These are phyloP conservation scores for Agelastica alni DNA, from an alignment of 2,888 invertebrate genomes.

Conservation along the genomic window DNA sequence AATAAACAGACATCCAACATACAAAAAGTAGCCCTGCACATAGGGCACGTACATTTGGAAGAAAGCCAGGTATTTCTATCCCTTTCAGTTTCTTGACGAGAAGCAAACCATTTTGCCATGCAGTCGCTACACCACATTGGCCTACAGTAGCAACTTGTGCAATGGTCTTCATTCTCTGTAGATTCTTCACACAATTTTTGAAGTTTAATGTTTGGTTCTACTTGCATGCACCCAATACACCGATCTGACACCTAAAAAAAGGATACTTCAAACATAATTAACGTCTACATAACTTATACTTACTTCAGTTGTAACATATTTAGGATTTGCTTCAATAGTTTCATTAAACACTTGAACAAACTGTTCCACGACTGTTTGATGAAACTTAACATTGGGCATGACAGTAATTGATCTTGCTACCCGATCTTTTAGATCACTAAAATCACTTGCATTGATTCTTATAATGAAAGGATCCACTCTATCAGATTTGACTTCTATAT, in stretches of 20 bases:
- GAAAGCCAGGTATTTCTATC: conserved; percentile 80
- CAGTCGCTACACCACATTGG: conserved; percentile 91
- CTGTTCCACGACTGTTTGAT: conserved; percentile 79
- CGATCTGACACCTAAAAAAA: conserved; percentile 70
- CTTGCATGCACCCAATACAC: conserved; percentile 90
- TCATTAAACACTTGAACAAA: conserved; percentile 84
- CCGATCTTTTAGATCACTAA: conserved; percentile 76
- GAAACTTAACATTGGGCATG: conserved; percentile 71
- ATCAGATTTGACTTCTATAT: conserved; percentile 73
- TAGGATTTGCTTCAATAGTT: conserved; percentile 71
- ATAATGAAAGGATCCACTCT: conserved; percentile 68
- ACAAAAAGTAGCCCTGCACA: conserved; percentile 84
- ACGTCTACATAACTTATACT: not conserved
- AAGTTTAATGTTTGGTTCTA: conserved; percentile 77
- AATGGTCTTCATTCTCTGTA: conserved; percentile 54
- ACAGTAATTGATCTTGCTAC: conserved; percentile 70
- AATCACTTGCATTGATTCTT: conserved; percentile 77
- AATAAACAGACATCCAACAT: conserved; percentile 74
- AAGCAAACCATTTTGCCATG: conserved; percentile 86
- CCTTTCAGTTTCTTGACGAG: conserved; percentile 72
- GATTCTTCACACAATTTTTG: conserved; percentile 64
- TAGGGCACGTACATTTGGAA: conserved; percentile 84
- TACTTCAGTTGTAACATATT: conserved; percentile 54
- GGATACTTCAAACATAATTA: not conserved
- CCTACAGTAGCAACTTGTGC: conserved; percentile 71